Conservation (phyloP, 2,888 invertebrate species). For the Pseudolycoriella hygida region DNA sequence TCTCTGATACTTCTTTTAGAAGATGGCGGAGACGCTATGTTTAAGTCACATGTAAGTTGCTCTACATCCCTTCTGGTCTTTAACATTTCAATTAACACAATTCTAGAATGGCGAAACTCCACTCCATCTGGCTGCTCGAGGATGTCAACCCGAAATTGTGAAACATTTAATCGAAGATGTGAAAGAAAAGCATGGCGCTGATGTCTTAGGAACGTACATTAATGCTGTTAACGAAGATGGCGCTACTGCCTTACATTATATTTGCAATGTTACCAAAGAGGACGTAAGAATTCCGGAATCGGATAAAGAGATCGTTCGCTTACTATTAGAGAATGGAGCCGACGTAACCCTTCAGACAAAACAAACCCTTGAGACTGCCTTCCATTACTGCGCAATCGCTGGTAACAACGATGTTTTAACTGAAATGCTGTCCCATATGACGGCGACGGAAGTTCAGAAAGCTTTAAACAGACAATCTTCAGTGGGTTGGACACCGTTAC, state of each 20-base stretch:
- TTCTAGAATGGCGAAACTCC: conserved; percentile 82
- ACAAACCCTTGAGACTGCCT: conserved; percentile 79
- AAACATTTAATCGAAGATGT: conserved; percentile 71
- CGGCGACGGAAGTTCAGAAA: conserved; percentile 75
- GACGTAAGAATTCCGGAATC: conserved; percentile 56
- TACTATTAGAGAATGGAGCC: conserved; percentile 79
- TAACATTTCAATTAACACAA: background rate
- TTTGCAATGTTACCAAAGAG: conserved; percentile 72
- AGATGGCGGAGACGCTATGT: conserved; percentile 86
- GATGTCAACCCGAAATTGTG: conserved; percentile 71
- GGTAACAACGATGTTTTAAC: conserved; percentile 90
- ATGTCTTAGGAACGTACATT: conserved; percentile 66
- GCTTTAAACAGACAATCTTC: conserved; percentile 88
- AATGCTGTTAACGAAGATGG: conserved; percentile 83
- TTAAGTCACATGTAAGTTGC: conserved; percentile 62
- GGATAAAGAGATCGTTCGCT: conserved; percentile 73
- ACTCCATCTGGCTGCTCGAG: conserved; percentile 81
- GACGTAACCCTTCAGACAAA: conserved; percentile 74
- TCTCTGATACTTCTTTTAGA: conserved; percentile 74
- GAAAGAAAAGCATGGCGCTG: conserved; percentile 54
- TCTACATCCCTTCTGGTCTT: too few species aligned
- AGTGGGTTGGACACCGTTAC: conserved; percentile 90
- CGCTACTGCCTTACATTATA: conserved; percentile 86
- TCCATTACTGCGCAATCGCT: conserved; percentile 87
- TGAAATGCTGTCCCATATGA: conserved; percentile 87